Evolutionary conservation across 2,888 invertebrate genomes (phyloP), one percentile per base, ranked within the genome.

Genomic region (Tineola bisselliella): DNA sequence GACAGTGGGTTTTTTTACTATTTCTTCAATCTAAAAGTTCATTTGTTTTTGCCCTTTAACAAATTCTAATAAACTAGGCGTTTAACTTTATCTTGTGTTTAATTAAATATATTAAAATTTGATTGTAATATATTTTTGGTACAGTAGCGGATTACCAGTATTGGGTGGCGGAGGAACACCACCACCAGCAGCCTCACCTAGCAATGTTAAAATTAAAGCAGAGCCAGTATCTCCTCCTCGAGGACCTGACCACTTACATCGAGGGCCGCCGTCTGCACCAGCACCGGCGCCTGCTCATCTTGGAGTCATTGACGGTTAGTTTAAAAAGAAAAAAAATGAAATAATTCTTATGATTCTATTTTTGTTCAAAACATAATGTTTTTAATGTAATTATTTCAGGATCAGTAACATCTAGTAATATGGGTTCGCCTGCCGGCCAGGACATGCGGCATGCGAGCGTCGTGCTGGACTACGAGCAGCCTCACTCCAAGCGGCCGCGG

Each of bases 141-240:
- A 25, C 78, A 77, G 77, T 69, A 79, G 89, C 86, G 92, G 93
- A 87, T 88, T 94, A 81, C 93, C 94, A 69, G 94, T 94, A 70
- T 87, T 94, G 71, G 94, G 93, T 74, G 93, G 93, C 70, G 83
- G 83, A 6, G 84, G 84, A 13, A 84, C 87, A 17, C 90, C 91
- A 12, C 93, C 93, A 8, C 93, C 94, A 62, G 91, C 93, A 63
- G 91, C 91, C 67, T 93, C 94, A 68, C 95, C 95, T 31, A 89
- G 92, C 75, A 92, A 94, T 69, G 91, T 96, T 67, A 95, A 95
- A 84, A 95, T 97, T 77, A 97, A 97, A 86, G 95, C 96, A 69
- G 97, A 98, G 80, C 97, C 97, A 25, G 96, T 97, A 75, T 97
- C 97, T 67, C 97, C 97, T 52, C 96, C 96, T 2, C 91, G 97